Conservation (phyloP, 2,888 invertebrate genomes). For the Platypus cylindrus region DNA sequence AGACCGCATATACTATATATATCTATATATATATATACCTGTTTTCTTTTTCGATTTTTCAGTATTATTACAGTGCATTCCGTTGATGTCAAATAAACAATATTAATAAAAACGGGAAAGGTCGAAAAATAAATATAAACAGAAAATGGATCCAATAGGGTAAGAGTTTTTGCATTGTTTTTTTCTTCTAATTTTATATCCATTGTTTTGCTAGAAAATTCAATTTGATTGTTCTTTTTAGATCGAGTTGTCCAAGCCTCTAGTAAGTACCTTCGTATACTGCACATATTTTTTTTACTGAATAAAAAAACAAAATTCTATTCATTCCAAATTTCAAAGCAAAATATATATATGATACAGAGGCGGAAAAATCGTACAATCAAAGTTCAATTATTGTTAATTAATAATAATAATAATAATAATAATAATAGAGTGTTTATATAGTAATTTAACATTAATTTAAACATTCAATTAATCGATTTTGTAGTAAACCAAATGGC, state of each 20-base stretch:
- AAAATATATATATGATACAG: background rate
- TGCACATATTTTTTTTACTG: background rate
- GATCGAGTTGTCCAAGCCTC: conserved; percentile 20
- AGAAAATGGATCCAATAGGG: conserved; percentile 20
- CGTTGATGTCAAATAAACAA: conserved; percentile 1
- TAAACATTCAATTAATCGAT: no score
- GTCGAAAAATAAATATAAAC: background rate
- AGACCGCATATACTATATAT: no score
- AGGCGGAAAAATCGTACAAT: background rate
- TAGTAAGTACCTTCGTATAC: conserved; percentile 18
- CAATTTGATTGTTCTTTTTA: conserved; percentile 13
- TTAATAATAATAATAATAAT: background rate
- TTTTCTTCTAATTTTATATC: conserved; percentile 3
- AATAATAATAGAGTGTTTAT: background rate
- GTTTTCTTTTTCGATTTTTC: no score
- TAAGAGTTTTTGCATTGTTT: conserved; percentile 11
- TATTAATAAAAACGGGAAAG: no score
- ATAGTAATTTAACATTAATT: background rate
- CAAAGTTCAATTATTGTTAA: background rate
- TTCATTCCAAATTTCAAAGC: background rate
- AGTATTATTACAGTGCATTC: no score
- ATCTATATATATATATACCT: no score
- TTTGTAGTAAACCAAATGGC: conserved; percentile 10
- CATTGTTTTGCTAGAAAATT: background rate
- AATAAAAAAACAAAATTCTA: background rate